Evolutionary conservation across 2,113 vertebrate species (phyloP).

Genomic region (Heptranchias perlo): DNA sequence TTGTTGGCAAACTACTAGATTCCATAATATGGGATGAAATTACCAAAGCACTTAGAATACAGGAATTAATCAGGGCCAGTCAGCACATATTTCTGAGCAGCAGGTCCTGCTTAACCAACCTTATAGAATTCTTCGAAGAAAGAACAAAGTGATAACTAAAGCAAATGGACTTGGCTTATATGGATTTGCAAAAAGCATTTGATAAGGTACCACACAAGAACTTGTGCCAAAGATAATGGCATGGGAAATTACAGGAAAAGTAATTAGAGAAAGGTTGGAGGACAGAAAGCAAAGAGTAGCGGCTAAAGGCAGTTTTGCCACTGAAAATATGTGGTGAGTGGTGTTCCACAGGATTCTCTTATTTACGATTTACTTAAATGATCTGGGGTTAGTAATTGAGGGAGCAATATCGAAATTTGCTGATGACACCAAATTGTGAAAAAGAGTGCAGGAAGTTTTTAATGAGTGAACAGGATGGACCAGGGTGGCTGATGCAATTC

Average conservation of each 20-base stretch:
- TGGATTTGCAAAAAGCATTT: constrained; percentile 13
- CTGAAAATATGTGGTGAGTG: background rate
- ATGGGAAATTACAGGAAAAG: constrained; percentile 12
- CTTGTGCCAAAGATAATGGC: background rate
- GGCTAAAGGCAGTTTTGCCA: background rate
- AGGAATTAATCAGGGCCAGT: too few species aligned
- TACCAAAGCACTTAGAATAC: too few species aligned
- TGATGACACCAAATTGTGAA: background rate
- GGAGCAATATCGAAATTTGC: background rate
- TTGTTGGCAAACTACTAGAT: too few species aligned
- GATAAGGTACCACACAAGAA: background rate
- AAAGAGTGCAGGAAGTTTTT: background rate
- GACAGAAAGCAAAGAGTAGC: background rate
- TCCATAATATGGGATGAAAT: too few species aligned
- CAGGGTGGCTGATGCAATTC: background rate
- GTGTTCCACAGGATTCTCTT: background rate
- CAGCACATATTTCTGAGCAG: background rate
- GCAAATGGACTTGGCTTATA: background rate
- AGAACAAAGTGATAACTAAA: background rate
- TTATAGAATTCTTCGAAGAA: background rate
- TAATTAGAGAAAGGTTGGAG: background rate
- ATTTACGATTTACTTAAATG: background rate
- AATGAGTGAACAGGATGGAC: background rate
- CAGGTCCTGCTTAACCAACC: background rate
- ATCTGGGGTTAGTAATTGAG: background rate